Evolutionary conservation across 2,113 vertebrate genomes (phyloP).

Genomic region (Chauna torquata): DNA sequence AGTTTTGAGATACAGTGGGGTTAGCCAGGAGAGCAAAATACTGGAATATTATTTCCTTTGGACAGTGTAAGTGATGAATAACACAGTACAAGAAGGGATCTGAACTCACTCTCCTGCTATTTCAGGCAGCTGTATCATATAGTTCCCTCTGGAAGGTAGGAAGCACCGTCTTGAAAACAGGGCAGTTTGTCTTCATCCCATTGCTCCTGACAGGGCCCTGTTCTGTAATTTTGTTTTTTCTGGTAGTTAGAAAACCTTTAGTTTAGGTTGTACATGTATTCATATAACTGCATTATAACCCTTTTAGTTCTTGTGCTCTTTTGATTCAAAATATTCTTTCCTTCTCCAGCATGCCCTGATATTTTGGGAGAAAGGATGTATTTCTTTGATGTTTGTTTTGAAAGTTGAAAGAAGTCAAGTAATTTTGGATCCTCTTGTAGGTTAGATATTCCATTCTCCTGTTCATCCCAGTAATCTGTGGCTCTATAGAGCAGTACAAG

Average conservation of each 20-base stretch:
- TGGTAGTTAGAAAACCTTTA: neutral
- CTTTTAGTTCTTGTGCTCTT: neutral
- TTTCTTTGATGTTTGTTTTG: neutral
- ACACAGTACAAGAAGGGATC: neutral
- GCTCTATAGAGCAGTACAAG: neutral
- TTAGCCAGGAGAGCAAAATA: neutral
- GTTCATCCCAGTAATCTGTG: neutral
- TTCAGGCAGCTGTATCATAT: neutral
- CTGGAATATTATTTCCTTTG: neutral
- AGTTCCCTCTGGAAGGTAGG: neutral
- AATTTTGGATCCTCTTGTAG: neutral
- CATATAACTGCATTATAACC: neutral
- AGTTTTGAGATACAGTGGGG: neutral
- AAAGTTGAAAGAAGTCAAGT: neutral
- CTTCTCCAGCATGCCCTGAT: neutral
- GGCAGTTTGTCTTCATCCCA: neutral
- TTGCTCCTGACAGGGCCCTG: neutral
- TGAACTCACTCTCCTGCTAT: neutral
- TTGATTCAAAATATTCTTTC: neutral
- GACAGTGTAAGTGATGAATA: neutral
- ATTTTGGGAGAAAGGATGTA: fast-evolving
- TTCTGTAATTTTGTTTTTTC: neutral
- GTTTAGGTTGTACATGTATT: neutral
- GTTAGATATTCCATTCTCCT: neutral
- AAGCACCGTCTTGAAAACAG: neutral